Evolutionary conservation across 1,140 invertebrate species (phyloP), one percentile per base, ranked within the genome.

Genomic region (Steinernema khuongi): DNA sequence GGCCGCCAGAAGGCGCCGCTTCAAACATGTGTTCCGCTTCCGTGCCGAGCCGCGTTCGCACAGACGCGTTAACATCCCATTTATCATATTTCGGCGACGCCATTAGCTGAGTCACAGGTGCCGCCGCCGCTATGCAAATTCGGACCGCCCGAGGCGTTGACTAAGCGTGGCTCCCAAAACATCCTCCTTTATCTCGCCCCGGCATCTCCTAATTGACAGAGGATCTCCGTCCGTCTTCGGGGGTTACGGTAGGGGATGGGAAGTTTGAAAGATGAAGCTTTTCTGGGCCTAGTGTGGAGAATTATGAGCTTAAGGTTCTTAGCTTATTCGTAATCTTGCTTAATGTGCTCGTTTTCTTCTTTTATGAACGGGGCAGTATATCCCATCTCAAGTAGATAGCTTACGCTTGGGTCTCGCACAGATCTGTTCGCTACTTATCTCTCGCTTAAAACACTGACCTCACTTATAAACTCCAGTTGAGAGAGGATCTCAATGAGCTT

Each of bases 41-140:
- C 50, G 50, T 60, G 50, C 50, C 50, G 19, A 17, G 14, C 50
- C 50, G 7, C 50, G 19, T 26, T 22, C 50, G 50, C 50, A 60
- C 50, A 60, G 50, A 60, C 26, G 50, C 50, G 50, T 60, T 60
- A 60, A 60, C 50, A 60, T 26, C 19, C 14, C 50, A 60, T 60
- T 60, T 60, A 60, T 60, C 26, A 22, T 22, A 41, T n/a, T 60
- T 60, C 50, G 50, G 50, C 50, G 50, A 60, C 26, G 22, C 50
- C 50, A 60, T 60, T 60, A 60, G 50, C 50, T 60, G 50, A 60
- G 11, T 60, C 50, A 60, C 50, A 60, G 50, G 50, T 60, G 50
- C 50, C 14, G 7, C 50, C 14, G 19, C 36, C 7, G 36, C n/a
- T 60, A 60, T 60, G 50, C 50, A 60, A 60, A 60, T 60, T 22